Evolutionary conservation across 2,797 vertebrate species (phyloP).

Genomic region (Tarsius wallacei): DNA sequence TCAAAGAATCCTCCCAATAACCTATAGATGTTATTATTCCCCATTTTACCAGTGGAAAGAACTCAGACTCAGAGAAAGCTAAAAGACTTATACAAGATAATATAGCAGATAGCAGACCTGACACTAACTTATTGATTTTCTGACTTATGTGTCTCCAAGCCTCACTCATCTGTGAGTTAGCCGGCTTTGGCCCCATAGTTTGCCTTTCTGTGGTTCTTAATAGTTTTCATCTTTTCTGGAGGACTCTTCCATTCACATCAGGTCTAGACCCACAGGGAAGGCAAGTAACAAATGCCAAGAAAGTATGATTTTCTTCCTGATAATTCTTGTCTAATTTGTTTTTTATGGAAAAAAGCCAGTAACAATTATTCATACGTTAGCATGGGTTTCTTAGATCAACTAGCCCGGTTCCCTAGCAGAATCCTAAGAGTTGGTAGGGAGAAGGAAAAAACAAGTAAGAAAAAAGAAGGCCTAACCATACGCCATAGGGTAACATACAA

Average conservation of each 20-base stretch:
- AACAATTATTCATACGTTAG: slow-evolving; percentile 10
- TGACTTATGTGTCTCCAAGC: slow-evolving; percentile 6
- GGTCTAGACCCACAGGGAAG: neutral
- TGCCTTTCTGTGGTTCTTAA: neutral
- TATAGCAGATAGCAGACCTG: neutral
- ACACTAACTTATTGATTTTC: neutral
- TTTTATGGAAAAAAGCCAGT: neutral
- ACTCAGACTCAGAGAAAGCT: neutral
- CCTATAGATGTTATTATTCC: neutral
- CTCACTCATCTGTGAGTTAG: neutral
- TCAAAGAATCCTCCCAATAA: neutral
- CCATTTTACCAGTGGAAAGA: neutral
- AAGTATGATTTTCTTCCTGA: neutral
- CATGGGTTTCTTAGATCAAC: neutral
- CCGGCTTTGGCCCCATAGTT: neutral
- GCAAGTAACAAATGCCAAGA: neutral
- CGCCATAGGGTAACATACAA: neutral
- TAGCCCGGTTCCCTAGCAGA: neutral
- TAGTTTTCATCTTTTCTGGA: slow-evolving; percentile 36
- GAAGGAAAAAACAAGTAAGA: neutral
- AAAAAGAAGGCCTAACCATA: neutral
- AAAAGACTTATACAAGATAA: neutral
- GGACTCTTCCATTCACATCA: neutral
- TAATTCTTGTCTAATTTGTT: slow-evolving; percentile 3
- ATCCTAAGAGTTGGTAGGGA: neutral